These are phyloP conservation scores for Caenorhabditis sp. DNA, from an alignment of 2,888 invertebrate species.

Conservation along the genomic window DNA sequence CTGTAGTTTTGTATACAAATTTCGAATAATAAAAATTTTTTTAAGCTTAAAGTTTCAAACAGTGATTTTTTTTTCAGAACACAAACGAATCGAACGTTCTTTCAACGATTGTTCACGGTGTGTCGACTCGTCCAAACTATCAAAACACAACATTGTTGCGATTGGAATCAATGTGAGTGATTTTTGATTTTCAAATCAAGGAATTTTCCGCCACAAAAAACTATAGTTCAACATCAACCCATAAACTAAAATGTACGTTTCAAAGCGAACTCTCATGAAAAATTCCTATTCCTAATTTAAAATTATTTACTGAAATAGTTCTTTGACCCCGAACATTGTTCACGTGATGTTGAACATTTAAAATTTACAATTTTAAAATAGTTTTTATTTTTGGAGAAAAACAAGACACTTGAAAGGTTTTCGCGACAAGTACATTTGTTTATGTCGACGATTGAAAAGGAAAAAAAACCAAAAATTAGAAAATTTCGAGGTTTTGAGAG, in stretches of 20 bases:
- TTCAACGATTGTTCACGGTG: constrained; percentile 85
- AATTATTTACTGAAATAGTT: no score
- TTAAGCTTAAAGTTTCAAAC: no score
- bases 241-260: no score
- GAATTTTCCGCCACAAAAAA: no score
- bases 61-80: constrained; percentile 76
- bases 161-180: constrained; percentile 79
- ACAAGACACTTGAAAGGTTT: neutral
- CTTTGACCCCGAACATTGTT: neutral
- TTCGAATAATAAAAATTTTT: no score
- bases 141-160: constrained; percentile 85
- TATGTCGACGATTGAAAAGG: neutral
- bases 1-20: no score
- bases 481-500: no score
- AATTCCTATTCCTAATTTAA: no score
- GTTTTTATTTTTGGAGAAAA: neutral
- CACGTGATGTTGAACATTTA: neutral
- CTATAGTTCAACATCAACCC: no score
- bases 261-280: no score
- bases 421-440: neutral
- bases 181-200: neutral
- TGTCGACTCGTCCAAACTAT: constrained; percentile 81
- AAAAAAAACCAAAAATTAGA: neutral
- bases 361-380: neutral
- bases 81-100: constrained; percentile 78